Evolutionary conservation across 2,113 vertebrate species (phyloP).

Genomic region (Silurus asotus): DNA sequence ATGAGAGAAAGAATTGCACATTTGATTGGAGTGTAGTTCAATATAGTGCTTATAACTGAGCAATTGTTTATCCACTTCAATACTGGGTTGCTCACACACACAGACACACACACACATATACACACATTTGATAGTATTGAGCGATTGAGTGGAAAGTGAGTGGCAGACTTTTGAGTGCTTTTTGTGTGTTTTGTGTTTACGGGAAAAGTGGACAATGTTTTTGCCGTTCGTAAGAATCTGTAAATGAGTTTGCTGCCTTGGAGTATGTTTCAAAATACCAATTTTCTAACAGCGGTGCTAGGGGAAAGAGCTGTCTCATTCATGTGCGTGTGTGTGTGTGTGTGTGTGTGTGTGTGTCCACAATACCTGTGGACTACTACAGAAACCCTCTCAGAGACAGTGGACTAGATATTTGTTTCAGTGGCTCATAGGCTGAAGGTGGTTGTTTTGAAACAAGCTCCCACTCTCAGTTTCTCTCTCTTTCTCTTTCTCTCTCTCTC

Average conservation of each 20-base stretch:
- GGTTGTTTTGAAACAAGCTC: constrained; percentile 4
- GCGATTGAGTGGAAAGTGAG: neutral
- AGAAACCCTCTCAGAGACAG: constrained; percentile 10
- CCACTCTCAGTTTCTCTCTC: neutral
- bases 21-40: neutral
- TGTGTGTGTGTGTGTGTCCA: neutral
- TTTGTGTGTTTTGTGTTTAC: constrained; percentile 9
- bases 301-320: neutral
- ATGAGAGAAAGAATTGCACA: neutral
- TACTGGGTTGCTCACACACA: neutral
- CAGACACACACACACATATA: constrained; percentile 11
- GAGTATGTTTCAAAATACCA: neutral
- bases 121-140: constrained; percentile 8
- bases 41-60: neutral
- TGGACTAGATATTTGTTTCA: constrained; percentile 10
- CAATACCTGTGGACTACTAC: neutral
- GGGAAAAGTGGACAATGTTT: neutral
- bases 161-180: neutral
- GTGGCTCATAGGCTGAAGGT: constrained; percentile 9
- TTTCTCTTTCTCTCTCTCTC: neutral
- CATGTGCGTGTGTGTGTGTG: neutral
- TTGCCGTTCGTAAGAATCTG: neutral
- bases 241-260: neutral
- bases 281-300: neutral
- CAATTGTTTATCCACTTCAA: neutral